phyloP scores from a whole-genome alignment of 37 sponge, comb jelly and placozoan species.

The Ianthella basta region DNA sequence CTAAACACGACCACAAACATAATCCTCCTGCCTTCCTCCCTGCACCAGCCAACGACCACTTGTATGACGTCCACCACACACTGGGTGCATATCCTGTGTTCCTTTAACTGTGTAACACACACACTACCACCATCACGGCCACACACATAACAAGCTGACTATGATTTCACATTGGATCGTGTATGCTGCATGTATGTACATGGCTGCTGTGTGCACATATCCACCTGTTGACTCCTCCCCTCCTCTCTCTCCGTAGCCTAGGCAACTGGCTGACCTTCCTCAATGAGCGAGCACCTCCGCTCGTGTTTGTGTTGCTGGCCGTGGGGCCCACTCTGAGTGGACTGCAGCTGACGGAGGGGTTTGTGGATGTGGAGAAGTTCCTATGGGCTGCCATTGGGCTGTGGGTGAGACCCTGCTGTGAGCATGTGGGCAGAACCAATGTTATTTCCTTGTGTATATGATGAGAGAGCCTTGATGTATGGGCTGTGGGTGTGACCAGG shows the following conservation, averaged over 20 bases:
- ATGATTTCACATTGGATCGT: no score
- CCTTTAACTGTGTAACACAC: no score
- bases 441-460: neutral
- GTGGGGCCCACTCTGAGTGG: conserved; percentile 66
- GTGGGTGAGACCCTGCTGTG: conserved; percentile 36
- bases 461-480: neutral
- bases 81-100: no score
- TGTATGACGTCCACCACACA: no score
- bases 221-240: no score
- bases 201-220: no score
- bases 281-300: conserved; percentile 79
- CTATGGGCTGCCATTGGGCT: conserved; percentile 54
- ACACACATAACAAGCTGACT: no score
- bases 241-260: conserved; percentile 33
- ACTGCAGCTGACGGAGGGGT: conserved; percentile 43
- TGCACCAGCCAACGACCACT: no score
- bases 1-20: no score
- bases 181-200: neutral
- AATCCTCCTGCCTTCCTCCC: no score
- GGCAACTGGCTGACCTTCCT: conserved; percentile 72
- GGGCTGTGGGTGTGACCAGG: neutral
- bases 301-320: conserved; percentile 67
- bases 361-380: conserved; percentile 56
- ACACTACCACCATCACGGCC: no score
- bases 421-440: neutral